Percentiles rank a stretch among this genome's conserved stretches.
phyloP scores from a whole-genome alignment of 2,113 vertebrate species.

The Balaeniceps rex region DNA sequence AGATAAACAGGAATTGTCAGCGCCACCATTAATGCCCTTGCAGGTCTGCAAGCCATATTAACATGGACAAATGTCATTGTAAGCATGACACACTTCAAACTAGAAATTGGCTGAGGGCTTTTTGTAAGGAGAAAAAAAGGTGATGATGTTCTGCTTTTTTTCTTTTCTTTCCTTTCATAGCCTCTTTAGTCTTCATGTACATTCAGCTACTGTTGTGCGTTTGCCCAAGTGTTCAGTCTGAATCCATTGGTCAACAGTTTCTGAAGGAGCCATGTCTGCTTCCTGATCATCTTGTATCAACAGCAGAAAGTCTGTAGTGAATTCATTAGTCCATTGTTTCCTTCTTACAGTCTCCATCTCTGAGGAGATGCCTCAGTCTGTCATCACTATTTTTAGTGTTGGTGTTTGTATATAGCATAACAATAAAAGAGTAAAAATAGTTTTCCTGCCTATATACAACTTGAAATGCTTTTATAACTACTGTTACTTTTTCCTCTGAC shows the following conservation, averaged over 20 bases:
- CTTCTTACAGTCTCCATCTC: not conserved
- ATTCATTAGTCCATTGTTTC: not conserved
- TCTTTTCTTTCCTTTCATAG: not conserved
- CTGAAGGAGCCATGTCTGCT: not conserved
- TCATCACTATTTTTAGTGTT: not conserved
- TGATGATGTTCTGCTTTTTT: not conserved
- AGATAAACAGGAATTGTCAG: constrained; percentile 33
- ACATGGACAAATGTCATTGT: not conserved
- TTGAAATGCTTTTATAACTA: not conserved
- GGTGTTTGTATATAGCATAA: not conserved
- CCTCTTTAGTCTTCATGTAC: not conserved
- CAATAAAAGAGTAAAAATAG: not conserved
- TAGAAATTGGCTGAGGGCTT: not conserved
- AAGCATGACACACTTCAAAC: not conserved
- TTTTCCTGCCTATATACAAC: not conserved
- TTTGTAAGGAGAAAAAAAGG: not conserved
- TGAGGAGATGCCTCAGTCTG: not conserved
- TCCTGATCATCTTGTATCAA: not conserved
- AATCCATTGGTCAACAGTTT: not conserved
- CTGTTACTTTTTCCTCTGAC: not conserved
- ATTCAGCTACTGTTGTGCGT: not conserved
- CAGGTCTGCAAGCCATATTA: constrained; percentile 12
- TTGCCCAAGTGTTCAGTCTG: not conserved
- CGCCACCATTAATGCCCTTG: not conserved
- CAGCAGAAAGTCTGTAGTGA: not conserved